These are phyloP conservation scores for Aphaenogaster floridana DNA, from an alignment of 1,140 invertebrate species.

Conservation along the genomic window DNA sequence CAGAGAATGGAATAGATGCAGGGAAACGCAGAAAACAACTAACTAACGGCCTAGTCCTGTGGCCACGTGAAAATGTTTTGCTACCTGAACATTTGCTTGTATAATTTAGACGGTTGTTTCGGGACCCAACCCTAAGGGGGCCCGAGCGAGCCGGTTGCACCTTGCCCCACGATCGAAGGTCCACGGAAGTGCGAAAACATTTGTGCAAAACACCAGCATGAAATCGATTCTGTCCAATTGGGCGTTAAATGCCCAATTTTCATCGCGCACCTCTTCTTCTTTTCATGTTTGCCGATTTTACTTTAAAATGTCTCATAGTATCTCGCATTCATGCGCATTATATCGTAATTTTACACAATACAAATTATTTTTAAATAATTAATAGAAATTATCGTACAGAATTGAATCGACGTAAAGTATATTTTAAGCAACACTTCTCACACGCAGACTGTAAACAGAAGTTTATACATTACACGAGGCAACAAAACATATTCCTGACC, in stretches of 20 bases:
- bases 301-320: not conserved
- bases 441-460: not conserved
- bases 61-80: constrained; percentile 60
- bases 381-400: not conserved
- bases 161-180: constrained; percentile 64
- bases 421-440: not conserved
- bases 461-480: not conserved
- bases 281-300: not conserved
- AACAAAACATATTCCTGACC: constrained; percentile 9
- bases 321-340: not conserved
- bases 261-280: not conserved
- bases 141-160: constrained; percentile 48
- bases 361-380: constrained; percentile 10
- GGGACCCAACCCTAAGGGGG: constrained; percentile 4
- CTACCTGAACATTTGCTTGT: constrained; percentile 77
- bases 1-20: not conserved
- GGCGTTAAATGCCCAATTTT: constrained; percentile 8
- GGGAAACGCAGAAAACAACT: constrained; percentile 13
- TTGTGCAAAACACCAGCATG: constrained; percentile 76
- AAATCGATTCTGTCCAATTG: constrained; percentile 8
- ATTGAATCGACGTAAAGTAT: not conserved
- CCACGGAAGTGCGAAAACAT: constrained; percentile 78
- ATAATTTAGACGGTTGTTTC: constrained; percentile 72
- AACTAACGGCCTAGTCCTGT: constrained; percentile 39
- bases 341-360: not conserved